Conservation (phyloP, 2,888 invertebrate species). For the Hemistola chrysoprasaria region DNA sequence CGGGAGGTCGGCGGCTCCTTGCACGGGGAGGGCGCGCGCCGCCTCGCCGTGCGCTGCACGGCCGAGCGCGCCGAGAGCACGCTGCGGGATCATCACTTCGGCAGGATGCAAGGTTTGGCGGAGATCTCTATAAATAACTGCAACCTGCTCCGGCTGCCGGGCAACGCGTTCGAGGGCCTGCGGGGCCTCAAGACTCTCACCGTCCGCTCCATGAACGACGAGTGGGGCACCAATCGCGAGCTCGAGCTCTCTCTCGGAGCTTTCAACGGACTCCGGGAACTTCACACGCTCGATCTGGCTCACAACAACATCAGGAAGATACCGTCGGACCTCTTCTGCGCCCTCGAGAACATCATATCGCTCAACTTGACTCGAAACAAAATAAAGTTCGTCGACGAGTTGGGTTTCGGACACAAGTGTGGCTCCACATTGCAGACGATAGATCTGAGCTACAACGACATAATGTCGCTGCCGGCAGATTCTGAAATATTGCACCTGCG, state of each 20-base stretch:
- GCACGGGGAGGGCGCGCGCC: conserved; percentile 87
- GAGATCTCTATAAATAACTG: conserved; percentile 89
- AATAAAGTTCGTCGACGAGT: conserved; percentile 88
- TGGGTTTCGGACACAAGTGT: conserved; percentile 85
- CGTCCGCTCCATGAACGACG: conserved; percentile 89
- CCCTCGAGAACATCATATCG: conserved; percentile 89
- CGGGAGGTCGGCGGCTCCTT: conserved; percentile 84
- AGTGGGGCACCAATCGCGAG: conserved; percentile 87
- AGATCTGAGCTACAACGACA: conserved; percentile 91
- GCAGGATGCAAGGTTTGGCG: conserved; percentile 88
- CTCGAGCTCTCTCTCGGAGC: conserved; percentile 88
- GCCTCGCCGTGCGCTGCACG: conserved; percentile 88
- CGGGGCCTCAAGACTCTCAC: conserved; percentile 89
- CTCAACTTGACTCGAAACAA: conserved; percentile 93
- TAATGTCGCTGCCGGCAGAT: conserved; percentile 87
- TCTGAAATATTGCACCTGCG: conserved; percentile 89
- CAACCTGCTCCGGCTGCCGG: conserved; percentile 89
- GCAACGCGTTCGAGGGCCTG: conserved; percentile 90
- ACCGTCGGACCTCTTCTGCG: conserved; percentile 91
- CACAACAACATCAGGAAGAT: conserved; percentile 91
- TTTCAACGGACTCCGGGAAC: conserved; percentile 89
- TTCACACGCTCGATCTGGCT: conserved; percentile 89
- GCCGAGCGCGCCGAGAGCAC: conserved; percentile 84
- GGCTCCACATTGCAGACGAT: conserved; percentile 89
- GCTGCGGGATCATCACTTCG: conserved; percentile 87